Evolutionary conservation across 1,140 invertebrate genomes (phyloP).

Genomic region (Drosophila navojoa): DNA sequence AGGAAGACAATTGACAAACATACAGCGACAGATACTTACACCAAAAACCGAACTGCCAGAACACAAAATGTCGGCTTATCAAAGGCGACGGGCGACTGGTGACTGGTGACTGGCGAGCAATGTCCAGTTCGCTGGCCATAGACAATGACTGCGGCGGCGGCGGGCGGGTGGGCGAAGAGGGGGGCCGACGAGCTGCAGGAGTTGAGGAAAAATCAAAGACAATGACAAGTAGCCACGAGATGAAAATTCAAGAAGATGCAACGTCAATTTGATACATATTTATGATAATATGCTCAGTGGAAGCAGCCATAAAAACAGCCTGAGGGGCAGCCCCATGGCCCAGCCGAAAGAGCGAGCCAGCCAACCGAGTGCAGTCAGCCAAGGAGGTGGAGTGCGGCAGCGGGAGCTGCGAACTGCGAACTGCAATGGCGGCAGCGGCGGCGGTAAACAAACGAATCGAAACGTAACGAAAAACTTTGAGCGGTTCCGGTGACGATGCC

Average conservation of each 20-base stretch:
- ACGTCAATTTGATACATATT: constrained; percentile 82
- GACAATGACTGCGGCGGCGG: constrained; percentile 53
- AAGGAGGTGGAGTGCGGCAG: constrained; percentile 6
- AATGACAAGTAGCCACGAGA: constrained; percentile 79
- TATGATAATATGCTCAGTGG: constrained; percentile 75
- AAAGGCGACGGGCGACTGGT: constrained; percentile 42
- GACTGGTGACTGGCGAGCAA: constrained; percentile 19
- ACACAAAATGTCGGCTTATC: constrained; percentile 69
- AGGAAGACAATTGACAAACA: constrained; percentile 58
- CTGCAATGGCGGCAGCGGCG: constrained; percentile 51
- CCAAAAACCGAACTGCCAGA: constrained; percentile 32
- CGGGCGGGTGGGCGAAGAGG: neutral
- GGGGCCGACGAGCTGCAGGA: constrained; percentile 11
- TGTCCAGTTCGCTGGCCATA: constrained; percentile 66
- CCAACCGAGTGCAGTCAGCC: constrained; percentile 15
- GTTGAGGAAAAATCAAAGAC: constrained; percentile 79
- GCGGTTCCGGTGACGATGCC: constrained; percentile 60
- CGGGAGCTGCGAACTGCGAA: constrained; percentile 1
- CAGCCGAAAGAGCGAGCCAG: constrained; percentile 6
- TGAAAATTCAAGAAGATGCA: constrained; percentile 82
- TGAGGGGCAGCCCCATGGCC: constrained; percentile 19
- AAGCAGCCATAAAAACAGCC: constrained; percentile 58
- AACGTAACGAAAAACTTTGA: constrained; percentile 50
- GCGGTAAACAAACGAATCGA: constrained; percentile 63
- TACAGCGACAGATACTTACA: constrained; percentile 37